These are phyloP conservation scores for Drosophila nr. perissopoda DNA, from an alignment of 2,888 invertebrate species.

Conservation along the genomic window DNA sequence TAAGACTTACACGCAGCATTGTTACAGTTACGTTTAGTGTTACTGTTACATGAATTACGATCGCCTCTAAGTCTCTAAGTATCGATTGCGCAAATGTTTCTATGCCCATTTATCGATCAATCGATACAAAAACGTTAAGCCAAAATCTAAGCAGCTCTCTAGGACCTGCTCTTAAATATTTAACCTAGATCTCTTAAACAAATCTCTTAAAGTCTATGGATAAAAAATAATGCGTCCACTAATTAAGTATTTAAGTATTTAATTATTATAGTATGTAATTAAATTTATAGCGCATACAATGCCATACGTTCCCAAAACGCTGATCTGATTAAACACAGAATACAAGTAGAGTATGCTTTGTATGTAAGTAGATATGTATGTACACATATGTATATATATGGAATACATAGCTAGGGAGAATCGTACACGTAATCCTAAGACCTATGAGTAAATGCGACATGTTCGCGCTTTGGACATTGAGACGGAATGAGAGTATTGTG, in stretches of 20 bases:
- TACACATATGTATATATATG: constrained; percentile 29
- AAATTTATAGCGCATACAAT: constrained; percentile 56
- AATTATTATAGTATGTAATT: constrained; percentile 3
- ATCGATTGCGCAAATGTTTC: constrained; percentile 45
- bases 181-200: constrained; percentile 63
- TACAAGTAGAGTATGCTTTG: constrained; percentile 31
- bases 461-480: constrained; percentile 71
- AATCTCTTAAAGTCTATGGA: constrained; percentile 60
- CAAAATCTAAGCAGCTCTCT: constrained; percentile 65
- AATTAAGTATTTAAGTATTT: constrained; percentile 39
- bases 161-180: constrained; percentile 61
- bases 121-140: constrained; percentile 35
- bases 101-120: constrained; percentile 34
- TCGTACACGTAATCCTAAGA: constrained; percentile 66
- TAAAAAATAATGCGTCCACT: constrained; percentile 61
- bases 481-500: constrained; percentile 68
- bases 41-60: constrained; percentile 44
- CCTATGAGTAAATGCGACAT: constrained; percentile 63
- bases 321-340: constrained; percentile 58
- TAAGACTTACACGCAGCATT: constrained; percentile 54
- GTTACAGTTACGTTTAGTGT: constrained; percentile 33
- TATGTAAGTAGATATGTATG: constrained; percentile 23
- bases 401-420: constrained; percentile 63
- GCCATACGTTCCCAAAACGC: constrained; percentile 38
- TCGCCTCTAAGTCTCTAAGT: constrained; percentile 52